Conservation (phyloP, 2,888 invertebrate genomes). For the Orthonychiurus folsomi region DNA sequence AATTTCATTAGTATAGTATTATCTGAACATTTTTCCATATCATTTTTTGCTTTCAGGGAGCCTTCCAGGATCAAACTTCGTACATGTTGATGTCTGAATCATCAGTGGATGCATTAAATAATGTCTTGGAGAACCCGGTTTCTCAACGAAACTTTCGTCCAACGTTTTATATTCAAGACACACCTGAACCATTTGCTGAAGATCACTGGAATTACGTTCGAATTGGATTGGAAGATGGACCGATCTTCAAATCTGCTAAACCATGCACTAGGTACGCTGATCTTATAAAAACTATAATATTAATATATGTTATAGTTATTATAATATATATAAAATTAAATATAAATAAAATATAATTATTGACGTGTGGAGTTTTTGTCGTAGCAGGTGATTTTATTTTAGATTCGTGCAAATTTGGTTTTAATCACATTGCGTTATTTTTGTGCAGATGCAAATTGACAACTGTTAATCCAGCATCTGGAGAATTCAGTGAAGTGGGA, state of each 20-base stretch:
- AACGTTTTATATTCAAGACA: conserved; percentile 43
- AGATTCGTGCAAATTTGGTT: too few relatives aligned
- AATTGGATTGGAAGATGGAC: conserved; percentile 41
- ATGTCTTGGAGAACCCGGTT: conserved; percentile 40
- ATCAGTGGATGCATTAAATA: conserved; percentile 43
- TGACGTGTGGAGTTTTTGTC: too few relatives aligned
- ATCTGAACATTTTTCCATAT: not conserved
- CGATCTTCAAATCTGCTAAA: conserved; percentile 42
- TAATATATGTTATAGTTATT: not conserved
- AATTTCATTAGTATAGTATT: not conserved
- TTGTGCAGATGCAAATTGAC: conserved; percentile 32
- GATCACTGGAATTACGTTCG: conserved; percentile 43
- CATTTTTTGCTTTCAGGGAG: conserved; percentile 21
- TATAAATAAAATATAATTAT: too few relatives aligned
- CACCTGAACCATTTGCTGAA: conserved; percentile 41
- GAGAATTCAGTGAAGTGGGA: conserved; percentile 23
- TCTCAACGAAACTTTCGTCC: conserved; percentile 44
- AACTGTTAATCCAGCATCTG: conserved; percentile 30
- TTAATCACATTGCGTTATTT: too few relatives aligned
- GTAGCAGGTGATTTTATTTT: too few relatives aligned
- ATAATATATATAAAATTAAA: too few relatives aligned
- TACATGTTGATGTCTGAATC: conserved; percentile 43
- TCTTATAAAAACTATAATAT: too few relatives aligned
- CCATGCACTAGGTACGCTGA: conserved; percentile 44
- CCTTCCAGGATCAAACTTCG: conserved; percentile 43